Base-by-base conservation (phyloP, 1,140 invertebrate genomes). In the Asobara japonica region DNA sequence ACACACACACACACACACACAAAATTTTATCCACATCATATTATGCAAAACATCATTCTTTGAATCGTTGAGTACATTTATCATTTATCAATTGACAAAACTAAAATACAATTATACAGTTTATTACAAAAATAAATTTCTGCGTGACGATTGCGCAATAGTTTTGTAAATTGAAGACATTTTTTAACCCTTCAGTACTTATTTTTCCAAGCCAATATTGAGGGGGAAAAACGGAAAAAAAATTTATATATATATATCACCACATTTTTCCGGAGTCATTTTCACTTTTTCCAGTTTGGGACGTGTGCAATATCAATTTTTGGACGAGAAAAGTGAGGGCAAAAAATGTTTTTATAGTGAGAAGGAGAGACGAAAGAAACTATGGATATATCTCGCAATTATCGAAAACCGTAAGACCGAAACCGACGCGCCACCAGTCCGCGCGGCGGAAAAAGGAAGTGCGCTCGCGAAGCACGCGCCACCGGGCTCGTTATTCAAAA, bases 41-140 rank as follows among this genome's bases (percentile, higher is more conserved):
- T 22, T 56, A 27, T 20, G 51, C n/a, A n/a, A 16, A 33, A 33
- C 18, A 66, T 22, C 20, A 38, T 38, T 66, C 13, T 36, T 33
- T 27, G 18, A 31, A 56, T 56, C 6, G 7, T 56, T 68, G 22
- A 31, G 25, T 68, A 31, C 33, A 18, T 65, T 65, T 41, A 29
- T 48, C 20, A 30, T 20, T 33, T 60, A 56, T 11, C 51, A 56
- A 56, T 56, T 11, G 20, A 25, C 51, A 18, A 56, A 84, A 84
- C 81, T 81, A 83, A 85, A 77, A 80, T 77, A 81, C 71, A 68
- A 62, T 48, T 82, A 77, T 83, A 84, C 76, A 76, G 79, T 79
- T 82, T 77, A 67, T 80, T 85, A 84, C 70, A 85, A 85, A 85
- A 84, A 85, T 84, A 85, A 85, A 80, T 82, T 79, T 85, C 83